These are phyloP conservation scores for Carassius auratus DNA, from an alignment of 2,113 vertebrate species.

Conservation along the genomic window DNA sequence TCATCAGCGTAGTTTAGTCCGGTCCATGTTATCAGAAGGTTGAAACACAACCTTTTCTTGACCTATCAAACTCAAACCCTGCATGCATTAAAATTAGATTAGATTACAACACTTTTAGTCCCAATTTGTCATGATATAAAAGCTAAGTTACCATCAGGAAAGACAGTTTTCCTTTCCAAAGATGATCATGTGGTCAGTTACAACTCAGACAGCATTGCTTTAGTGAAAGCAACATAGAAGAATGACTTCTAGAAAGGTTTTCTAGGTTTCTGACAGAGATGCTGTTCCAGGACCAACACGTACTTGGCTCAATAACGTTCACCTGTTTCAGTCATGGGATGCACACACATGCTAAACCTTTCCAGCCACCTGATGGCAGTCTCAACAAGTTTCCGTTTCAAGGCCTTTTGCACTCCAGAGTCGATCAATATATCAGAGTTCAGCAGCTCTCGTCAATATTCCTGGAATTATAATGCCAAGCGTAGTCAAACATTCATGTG, in stretches of 20 bases:
- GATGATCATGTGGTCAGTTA: background rate
- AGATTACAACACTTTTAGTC: background rate
- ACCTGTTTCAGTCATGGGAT: background rate
- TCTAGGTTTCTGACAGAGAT: no score
- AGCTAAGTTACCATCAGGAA: background rate
- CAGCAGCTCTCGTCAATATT: conserved; percentile 61
- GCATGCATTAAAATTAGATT: background rate
- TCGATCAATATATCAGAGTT: conserved; percentile 59
- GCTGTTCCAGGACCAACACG: background rate
- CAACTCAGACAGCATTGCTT: background rate
- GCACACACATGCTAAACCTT: background rate
- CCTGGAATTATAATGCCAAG: conserved; percentile 55
- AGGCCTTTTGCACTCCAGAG: conserved; percentile 49
- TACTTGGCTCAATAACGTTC: no score
- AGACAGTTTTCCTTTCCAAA: background rate
- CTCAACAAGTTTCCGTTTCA: conserved; percentile 48
- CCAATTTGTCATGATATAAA: background rate
- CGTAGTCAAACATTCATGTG: conserved; percentile 29
- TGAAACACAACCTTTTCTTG: background rate
- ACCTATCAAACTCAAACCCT: background rate
- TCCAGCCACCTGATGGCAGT: conserved; percentile 48
- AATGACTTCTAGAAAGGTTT: no score
- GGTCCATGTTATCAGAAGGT: background rate
- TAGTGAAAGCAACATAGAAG: no score
- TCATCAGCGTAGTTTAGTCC: background rate